A percentile compares a stretch with the other conserved stretches of the same genome.
Evolutionary conservation across 2,797 vertebrate genomes (phyloP).

Genomic region (Euthynnus affinis): DNA sequence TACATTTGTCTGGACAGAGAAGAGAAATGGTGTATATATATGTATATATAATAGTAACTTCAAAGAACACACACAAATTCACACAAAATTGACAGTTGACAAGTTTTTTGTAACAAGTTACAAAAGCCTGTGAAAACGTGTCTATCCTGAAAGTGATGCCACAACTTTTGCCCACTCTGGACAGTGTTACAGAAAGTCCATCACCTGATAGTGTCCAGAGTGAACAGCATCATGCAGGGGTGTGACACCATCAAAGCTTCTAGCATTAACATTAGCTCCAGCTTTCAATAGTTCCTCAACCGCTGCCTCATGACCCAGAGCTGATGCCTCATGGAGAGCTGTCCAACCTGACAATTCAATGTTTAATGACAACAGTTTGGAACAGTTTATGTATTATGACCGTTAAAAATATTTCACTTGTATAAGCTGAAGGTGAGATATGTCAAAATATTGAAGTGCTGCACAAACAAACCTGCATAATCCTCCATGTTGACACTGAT

Average conservation of each 20-base stretch:
- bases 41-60: too few species aligned
- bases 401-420: background rate
- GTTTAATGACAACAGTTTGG: background rate
- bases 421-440: background rate
- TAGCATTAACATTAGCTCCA: slow-evolving; percentile 86
- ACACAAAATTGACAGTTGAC: too few species aligned
- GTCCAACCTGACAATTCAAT: slow-evolving; percentile 87
- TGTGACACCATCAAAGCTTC: slow-evolving; percentile 79
- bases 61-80: too few species aligned
- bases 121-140: background rate
- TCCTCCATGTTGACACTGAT: slow-evolving; percentile 86
- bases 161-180: background rate
- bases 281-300: slow-evolving; percentile 88
- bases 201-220: slow-evolving; percentile 86
- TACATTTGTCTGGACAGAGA: too few species aligned
- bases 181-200: background rate
- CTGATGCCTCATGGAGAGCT: slow-evolving; percentile 88
- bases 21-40: too few species aligned
- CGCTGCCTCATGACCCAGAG: slow-evolving; percentile 76
- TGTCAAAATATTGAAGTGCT: background rate
- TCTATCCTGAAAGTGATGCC: background rate
- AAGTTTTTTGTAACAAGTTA: too few species aligned
- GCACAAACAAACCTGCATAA: slow-evolving; percentile 87
- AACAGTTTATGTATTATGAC: background rate
- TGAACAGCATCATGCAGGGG: slow-evolving; percentile 89